These are phyloP conservation scores for Byasa hedistus DNA, from an alignment of 2,888 invertebrate species.

Conservation along the genomic window DNA sequence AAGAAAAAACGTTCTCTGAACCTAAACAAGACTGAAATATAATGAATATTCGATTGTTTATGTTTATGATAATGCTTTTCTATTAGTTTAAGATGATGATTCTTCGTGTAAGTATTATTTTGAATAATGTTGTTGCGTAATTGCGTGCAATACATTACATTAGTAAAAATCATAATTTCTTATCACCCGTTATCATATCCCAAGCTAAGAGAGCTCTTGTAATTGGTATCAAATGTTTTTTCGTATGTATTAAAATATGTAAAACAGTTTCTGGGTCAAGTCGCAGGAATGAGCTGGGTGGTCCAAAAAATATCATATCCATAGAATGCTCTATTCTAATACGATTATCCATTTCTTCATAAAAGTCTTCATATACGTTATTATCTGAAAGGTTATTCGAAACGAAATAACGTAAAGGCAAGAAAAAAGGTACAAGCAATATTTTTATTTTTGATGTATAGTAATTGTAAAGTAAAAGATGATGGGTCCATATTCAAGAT, in stretches of 20 bases:
- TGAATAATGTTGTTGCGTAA: no score
- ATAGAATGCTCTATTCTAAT: conserved; percentile 56
- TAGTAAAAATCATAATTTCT: background rate
- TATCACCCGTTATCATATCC: conserved; percentile 68
- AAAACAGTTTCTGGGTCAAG: conserved; percentile 65
- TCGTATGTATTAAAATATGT: conserved; percentile 58
- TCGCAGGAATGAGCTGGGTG: conserved; percentile 61
- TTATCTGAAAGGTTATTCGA: conserved; percentile 2
- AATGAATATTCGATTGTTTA: no score
- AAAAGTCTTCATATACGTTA: conserved; percentile 58
- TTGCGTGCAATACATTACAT: no score
- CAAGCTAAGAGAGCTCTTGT: conserved; percentile 60
- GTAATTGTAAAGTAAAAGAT: no score
- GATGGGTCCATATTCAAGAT: no score
- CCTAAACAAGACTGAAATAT: no score
- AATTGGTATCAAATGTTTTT: conserved; percentile 60
- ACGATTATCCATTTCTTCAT: conserved; percentile 64
- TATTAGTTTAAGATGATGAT: no score
- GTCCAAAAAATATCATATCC: conserved; percentile 70
- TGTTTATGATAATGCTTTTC: no score
- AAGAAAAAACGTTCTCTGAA: no score
- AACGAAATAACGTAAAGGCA: background rate
- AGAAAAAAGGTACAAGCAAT: no score
- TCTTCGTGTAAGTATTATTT: no score
- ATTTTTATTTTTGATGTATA: no score